A percentile compares a stretch with the other conserved stretches of the same genome.
phyloP scores from a whole-genome alignment of 2,888 invertebrate genomes.

The Troilus luridus region DNA sequence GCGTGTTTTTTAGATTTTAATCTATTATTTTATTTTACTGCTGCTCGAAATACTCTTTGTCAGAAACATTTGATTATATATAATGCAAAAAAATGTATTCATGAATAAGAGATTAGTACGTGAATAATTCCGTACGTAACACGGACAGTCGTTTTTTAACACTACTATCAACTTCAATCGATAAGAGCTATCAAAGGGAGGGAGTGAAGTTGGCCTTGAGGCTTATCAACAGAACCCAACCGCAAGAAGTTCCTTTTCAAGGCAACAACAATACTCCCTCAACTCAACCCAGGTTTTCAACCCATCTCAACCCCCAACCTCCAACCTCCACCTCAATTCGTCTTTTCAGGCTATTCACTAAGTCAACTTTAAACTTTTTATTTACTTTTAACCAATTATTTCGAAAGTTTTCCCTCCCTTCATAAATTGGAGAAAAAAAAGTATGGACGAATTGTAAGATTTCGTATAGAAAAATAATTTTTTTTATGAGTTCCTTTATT shows the following conservation, averaged over 20 bases:
- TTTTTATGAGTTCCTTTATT: too few relatives aligned
- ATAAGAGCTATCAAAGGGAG: not conserved
- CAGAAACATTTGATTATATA: too few relatives aligned
- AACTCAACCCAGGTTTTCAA: not conserved
- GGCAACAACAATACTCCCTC: not conserved
- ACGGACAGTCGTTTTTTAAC: not conserved
- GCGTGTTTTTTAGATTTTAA: too few relatives aligned
- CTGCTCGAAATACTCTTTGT: too few relatives aligned
- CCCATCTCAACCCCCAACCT: not conserved
- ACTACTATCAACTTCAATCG: not conserved
- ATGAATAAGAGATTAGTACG: too few relatives aligned
- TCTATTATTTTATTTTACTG: too few relatives aligned
- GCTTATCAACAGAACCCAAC: not conserved
- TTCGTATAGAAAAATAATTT: too few relatives aligned
- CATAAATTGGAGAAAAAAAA: not conserved
- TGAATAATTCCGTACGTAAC: not conserved
- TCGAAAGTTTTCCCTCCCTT: not conserved
- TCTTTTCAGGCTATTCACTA: not conserved
- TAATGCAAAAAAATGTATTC: too few relatives aligned
- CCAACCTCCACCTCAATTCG: not conserved
- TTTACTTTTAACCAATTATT: not conserved
- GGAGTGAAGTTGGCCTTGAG: conserved; percentile 5
- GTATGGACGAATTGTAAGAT: too few relatives aligned
- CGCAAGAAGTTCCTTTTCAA: not conserved
- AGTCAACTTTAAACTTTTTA: not conserved